These are phyloP conservation scores for Atta cephalotes DNA, from an alignment of 1,140 invertebrate genomes.

Conservation along the genomic window DNA sequence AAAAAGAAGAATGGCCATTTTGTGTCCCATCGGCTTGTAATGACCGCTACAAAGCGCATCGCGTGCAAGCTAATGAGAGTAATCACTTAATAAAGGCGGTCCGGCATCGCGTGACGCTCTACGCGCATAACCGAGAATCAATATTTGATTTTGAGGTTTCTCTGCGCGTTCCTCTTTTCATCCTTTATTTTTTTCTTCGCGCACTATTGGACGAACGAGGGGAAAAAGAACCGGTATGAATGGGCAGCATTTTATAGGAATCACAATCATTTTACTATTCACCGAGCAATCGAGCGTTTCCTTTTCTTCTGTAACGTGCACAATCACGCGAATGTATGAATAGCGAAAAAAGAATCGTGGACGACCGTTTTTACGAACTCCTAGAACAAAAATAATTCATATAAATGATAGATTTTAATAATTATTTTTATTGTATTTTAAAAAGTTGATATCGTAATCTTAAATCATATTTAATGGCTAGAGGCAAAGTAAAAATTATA, in stretches of 20 bases:
- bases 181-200: conserved; percentile 14
- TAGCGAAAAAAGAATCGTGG: not conserved
- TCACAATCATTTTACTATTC: conserved; percentile 64
- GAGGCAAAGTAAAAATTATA: too few species aligned
- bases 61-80: conserved; percentile 85
- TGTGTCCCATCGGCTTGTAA: conserved; percentile 74
- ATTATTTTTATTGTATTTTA: too few species aligned
- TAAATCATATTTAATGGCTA: too few species aligned
- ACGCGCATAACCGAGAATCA: conserved; percentile 79
- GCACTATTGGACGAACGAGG: conserved; percentile 28
- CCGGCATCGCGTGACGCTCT: conserved; percentile 82
- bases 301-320: not conserved
- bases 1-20: conserved; percentile 65
- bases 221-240: conserved; percentile 38
- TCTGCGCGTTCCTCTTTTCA: conserved; percentile 39
- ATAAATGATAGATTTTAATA: too few species aligned
- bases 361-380: not conserved
- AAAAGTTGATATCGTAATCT: too few species aligned
- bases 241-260: conserved; percentile 60
- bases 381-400: too few species aligned
- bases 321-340: not conserved
- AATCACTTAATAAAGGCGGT: conserved; percentile 85
- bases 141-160: conserved; percentile 83
- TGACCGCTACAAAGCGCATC: conserved; percentile 80
- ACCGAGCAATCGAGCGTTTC: conserved; percentile 37